These are phyloP conservation scores for Peromyscus attwateri DNA, from an alignment of 2,797 vertebrate species.

Conservation along the genomic window DNA sequence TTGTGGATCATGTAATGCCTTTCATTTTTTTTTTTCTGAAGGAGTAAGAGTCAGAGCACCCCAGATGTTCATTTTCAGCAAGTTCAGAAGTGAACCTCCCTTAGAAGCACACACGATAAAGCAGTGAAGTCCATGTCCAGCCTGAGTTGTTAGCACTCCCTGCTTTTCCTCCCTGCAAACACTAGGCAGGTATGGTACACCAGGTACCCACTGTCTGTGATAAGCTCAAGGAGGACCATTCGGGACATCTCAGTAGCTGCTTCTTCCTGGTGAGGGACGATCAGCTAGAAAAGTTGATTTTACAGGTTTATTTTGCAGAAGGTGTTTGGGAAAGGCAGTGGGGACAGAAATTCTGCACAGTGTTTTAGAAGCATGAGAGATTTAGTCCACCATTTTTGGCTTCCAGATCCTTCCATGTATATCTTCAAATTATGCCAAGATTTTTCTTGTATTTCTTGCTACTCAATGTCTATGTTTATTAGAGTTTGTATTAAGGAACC, in stretches of 20 bases:
- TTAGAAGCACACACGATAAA: slow-evolving; percentile 14
- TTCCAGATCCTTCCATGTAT: not conserved
- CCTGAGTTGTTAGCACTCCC: not conserved
- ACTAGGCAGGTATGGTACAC: not conserved
- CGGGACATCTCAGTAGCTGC: not conserved
- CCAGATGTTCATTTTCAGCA: not conserved
- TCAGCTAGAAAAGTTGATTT: not conserved
- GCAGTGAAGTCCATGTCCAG: not conserved
- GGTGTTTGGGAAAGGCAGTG: not conserved
- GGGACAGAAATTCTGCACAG: not conserved
- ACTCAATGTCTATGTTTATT: not conserved
- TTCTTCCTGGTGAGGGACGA: not conserved
- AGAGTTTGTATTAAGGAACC: not conserved
- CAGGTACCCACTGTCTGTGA: not conserved
- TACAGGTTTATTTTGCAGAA: not conserved
- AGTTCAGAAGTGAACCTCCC: slow-evolving; percentile 11
- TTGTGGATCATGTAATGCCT: too few relatives aligned
- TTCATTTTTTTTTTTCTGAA: not conserved
- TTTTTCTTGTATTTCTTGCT: not conserved
- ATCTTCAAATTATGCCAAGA: slow-evolving; percentile 30
- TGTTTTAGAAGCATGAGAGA: not conserved
- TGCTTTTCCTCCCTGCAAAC: not conserved
- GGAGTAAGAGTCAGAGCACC: not conserved
- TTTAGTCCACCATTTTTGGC: not conserved
- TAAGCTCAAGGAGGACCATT: not conserved